Evolutionary conservation across 1,140 invertebrate genomes (phyloP).

Genomic region (Leptinotarsa texana): DNA sequence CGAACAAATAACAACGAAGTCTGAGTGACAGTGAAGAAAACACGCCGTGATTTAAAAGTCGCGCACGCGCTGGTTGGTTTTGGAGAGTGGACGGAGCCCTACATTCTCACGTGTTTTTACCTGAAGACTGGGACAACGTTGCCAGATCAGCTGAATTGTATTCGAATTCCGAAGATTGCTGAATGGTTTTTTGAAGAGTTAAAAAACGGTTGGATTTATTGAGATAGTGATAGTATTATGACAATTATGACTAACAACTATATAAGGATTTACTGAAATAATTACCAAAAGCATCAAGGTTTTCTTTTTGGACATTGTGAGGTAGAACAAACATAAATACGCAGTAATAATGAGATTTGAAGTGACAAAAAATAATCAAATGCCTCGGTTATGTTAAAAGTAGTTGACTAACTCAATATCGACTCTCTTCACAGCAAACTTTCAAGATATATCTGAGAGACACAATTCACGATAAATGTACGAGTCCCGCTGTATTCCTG

Average conservation of each 20-base stretch:
- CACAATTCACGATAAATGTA: no score
- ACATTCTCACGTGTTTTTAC: conserved; percentile 24
- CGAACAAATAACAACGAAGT: neutral
- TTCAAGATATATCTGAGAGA: no score
- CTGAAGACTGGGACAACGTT: neutral
- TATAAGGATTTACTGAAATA: neutral
- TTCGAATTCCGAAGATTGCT: no score
- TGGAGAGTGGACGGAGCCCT: neutral
- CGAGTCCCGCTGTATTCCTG: no score
- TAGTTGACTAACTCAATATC: no score
- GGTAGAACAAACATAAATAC: neutral
- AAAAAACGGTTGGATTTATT: neutral
- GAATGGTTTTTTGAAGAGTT: no score
- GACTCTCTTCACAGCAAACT: no score
- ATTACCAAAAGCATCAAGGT: no score
- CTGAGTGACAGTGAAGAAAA: conserved; percentile 12
- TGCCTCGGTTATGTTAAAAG: neutral
- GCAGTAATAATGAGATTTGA: neutral
- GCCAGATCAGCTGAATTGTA: neutral
- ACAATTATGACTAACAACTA: neutral
- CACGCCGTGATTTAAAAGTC: conserved; percentile 17
- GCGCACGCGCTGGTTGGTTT: conserved; percentile 17
- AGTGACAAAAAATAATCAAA: neutral
- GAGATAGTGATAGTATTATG: neutral
- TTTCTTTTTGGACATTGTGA: neutral